Evolutionary conservation across 1,140 invertebrate species (phyloP), one percentile per base, ranked within the genome.

Genomic region (Calephelis nemesis): DNA sequence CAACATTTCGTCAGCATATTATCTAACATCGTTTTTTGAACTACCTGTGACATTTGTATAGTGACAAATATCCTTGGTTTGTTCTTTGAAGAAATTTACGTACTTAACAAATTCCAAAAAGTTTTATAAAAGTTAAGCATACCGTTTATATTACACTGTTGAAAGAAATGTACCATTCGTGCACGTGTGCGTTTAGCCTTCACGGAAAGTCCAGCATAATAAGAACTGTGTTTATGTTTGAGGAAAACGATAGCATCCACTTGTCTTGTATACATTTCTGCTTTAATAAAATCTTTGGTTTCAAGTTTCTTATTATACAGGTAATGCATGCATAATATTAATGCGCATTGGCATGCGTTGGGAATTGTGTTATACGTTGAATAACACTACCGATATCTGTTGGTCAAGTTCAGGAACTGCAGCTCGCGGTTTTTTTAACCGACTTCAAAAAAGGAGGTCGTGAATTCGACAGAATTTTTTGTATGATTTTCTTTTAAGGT

Each of bases 141-240:
- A 60, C 54, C 39, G 54, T 40, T 60, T 39, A 7, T 7, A 30
- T 12, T 60, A 39, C 30, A 60, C 54, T 60, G 54, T 7, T n/a
- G 9, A 30, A 60, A 60, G 54, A 60, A 60, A 60, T 60, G 15
- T 60, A 40, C 30, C 11, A 10, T 40, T 60, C 11, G 12, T n/a
- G 54, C 12, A 11, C 39, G 54, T 60, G 54, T 60, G 54, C 10
- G 54, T 60, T 30, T 12, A 60, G 30, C 54, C 54, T 60, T 60
- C 54, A 60, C 54, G 30, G 54, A 60, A 60, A 60, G 54, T 60
- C 54, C 54, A 60, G 54, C 54, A 7, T 60, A 58, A 58, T 5
- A 58, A 30, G 52, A 58, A 7, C 54, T 60, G 12, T 60, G 54
- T 60, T 60, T 60, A 60, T 15, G 54, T 39, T 40, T 60, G n/a